Percentiles rank a stretch among this genome's conserved stretches.
Evolutionary conservation across 2,113 vertebrate species (phyloP).

Genomic region (Erythrolamprus reginae): DNA sequence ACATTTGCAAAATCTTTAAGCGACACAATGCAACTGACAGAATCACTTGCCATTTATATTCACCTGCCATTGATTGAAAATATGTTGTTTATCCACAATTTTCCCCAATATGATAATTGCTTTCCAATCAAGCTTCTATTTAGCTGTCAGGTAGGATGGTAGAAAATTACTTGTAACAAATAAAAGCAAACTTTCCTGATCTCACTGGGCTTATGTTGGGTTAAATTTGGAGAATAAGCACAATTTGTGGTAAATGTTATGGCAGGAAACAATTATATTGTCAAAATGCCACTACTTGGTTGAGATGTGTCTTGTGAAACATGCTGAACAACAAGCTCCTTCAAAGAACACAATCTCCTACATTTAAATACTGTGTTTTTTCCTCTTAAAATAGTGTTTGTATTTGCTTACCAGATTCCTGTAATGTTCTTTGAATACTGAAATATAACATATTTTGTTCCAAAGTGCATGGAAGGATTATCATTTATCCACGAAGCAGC

Average conservation of each 20-base stretch:
- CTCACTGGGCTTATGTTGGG: not conserved
- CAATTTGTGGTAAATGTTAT: slow-evolving; percentile 36
- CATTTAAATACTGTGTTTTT: not conserved
- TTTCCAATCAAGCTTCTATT: slow-evolving; percentile 10
- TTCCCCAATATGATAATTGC: slow-evolving; percentile 15
- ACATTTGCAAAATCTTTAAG: not conserved
- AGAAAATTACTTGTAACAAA: slow-evolving; percentile 15
- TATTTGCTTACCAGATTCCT: not conserved
- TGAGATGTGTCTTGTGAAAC: not conserved
- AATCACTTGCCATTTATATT: slow-evolving; percentile 9
- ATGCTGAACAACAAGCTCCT: not conserved
- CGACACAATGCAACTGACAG: not conserved
- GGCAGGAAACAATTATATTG: slow-evolving; percentile 27
- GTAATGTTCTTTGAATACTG: not conserved
- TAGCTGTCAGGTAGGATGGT: not conserved
- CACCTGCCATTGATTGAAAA: not conserved
- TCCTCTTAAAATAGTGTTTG: not conserved
- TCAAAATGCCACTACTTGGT: slow-evolving; percentile 19
- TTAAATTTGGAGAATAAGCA: slow-evolving; percentile 15
- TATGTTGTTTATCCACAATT: not conserved
- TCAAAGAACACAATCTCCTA: slow-evolving; percentile 22
- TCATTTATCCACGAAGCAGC: not conserved
- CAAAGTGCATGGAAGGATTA: not conserved
- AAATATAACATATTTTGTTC: not conserved
- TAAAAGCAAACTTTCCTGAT: slow-evolving; percentile 12